Conservation (phyloP, 2,797 vertebrate genomes). For the Sebastes oblongus region DNA sequence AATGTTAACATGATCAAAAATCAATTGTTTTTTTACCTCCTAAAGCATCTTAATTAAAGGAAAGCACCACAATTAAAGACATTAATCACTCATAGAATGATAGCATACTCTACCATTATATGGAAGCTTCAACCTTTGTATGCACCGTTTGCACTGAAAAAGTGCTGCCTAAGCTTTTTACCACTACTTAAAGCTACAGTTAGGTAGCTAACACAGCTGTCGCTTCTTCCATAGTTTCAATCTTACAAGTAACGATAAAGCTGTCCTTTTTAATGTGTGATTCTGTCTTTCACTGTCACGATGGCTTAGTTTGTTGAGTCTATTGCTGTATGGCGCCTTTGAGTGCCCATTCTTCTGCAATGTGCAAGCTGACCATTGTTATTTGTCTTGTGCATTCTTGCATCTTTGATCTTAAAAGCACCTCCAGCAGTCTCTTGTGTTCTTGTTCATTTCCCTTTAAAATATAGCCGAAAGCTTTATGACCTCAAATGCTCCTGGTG, state of each 20-base stretch:
- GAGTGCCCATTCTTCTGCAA: neutral
- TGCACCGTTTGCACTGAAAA: neutral
- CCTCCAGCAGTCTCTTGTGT: neutral
- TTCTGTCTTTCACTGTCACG: constrained; percentile 34
- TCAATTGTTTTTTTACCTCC: rapidly evolving
- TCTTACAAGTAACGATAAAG: constrained; percentile 21
- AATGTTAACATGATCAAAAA: neutral
- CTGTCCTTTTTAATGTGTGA: constrained; percentile 37
- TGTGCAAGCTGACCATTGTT: neutral
- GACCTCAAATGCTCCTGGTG: neutral
- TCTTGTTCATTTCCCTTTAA: neutral
- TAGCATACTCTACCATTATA: neutral
- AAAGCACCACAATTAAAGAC: neutral
- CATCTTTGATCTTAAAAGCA: neutral
- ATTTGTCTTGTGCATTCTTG: neutral
- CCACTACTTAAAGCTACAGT: neutral
- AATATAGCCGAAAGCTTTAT: neutral
- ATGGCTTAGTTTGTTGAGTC: constrained; percentile 8
- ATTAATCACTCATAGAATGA: neutral
- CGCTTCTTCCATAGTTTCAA: constrained; percentile 9
- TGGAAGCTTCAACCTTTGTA: neutral
- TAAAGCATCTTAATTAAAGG: neutral
- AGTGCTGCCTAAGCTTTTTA: neutral
- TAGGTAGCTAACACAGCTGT: neutral
- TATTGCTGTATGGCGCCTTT: neutral